These are phyloP conservation scores for Pseudonaja textilis DNA, from an alignment of 2,113 vertebrate species.

Conservation along the genomic window DNA sequence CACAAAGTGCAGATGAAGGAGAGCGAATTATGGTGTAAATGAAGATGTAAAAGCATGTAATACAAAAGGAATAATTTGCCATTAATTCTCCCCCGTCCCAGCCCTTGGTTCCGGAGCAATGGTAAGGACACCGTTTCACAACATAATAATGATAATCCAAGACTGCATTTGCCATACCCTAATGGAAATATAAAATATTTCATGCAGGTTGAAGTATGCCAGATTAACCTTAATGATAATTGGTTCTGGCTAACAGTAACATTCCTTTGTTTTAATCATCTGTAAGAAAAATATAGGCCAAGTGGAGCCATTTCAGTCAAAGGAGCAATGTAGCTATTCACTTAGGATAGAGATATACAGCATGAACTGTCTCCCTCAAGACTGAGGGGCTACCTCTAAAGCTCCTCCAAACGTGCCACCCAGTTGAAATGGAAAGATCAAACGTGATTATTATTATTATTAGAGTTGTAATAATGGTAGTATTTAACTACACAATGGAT, in stretches of 20 bases:
- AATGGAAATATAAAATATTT: slow-evolving; percentile 51
- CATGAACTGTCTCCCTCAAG: not conserved
- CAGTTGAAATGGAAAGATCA: not conserved
- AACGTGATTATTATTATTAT: not conserved
- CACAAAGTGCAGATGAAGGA: slow-evolving; percentile 63
- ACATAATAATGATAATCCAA: slow-evolving; percentile 60
- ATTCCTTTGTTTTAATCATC: slow-evolving; percentile 57
- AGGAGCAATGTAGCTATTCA: slow-evolving; percentile 36
- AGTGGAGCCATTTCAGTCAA: slow-evolving; percentile 43
- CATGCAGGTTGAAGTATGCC: slow-evolving; percentile 29
- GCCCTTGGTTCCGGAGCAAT: slow-evolving; percentile 35
- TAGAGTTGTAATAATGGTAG: not conserved
- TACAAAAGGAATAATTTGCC: slow-evolving; percentile 59
- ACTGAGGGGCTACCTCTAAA: not conserved
- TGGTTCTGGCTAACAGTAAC: slow-evolving; percentile 52
- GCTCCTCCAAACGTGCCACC: not conserved
- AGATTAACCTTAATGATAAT: slow-evolving; percentile 52
- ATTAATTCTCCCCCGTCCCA: slow-evolving; percentile 1
- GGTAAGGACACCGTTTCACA: slow-evolving; percentile 51
- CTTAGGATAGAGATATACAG: not conserved
- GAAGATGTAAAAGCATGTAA: slow-evolving; percentile 64
- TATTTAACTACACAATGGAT: not conserved
- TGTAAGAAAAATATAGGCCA: slow-evolving; percentile 38
- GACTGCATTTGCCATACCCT: slow-evolving; percentile 53
- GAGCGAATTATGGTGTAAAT: slow-evolving; percentile 61